A percentile compares a stretch with the other conserved stretches of the same genome.
phyloP scores from a whole-genome alignment of 2,113 vertebrate genomes.

The Reinhardtius hippoglossoides region DNA sequence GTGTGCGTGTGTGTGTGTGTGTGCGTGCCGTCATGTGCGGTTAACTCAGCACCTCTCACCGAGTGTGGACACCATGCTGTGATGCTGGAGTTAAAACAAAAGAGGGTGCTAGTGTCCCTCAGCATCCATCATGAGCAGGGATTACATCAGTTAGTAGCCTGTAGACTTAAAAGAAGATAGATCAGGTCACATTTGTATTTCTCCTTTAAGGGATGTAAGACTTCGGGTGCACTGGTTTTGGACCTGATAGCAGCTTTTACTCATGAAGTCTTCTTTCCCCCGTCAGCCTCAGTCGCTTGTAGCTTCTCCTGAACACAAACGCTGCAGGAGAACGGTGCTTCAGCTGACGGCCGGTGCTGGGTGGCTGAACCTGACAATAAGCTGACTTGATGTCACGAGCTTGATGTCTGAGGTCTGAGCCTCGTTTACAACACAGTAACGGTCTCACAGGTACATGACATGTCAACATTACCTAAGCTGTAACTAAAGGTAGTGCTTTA shows the following conservation, averaged over 20 bases:
- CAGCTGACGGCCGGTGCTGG: slow-evolving; percentile 8
- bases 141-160: slow-evolving; percentile 39
- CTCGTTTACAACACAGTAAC: slow-evolving; percentile 51
- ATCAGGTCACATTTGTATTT: slow-evolving; percentile 56
- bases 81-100: slow-evolving; percentile 65
- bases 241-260: slow-evolving; percentile 40
- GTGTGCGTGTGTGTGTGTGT: slow-evolving; percentile 63
- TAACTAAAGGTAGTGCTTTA: slow-evolving; percentile 44
- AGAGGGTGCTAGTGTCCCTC: slow-evolving; percentile 70
- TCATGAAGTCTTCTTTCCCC: neutral
- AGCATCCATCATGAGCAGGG: slow-evolving; percentile 61
- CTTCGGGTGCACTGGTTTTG: slow-evolving; percentile 62
- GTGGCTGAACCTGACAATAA: slow-evolving; percentile 31
- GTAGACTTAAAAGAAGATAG: slow-evolving; percentile 54
- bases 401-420: slow-evolving; percentile 51
- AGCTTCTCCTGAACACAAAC: slow-evolving; percentile 30
- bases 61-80: slow-evolving; percentile 51
- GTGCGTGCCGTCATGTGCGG: slow-evolving; percentile 70
- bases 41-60: slow-evolving; percentile 75
- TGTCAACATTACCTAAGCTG: slow-evolving; percentile 52
- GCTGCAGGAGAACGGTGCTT: slow-evolving; percentile 43
- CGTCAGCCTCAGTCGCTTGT: slow-evolving; percentile 16
- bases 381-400: slow-evolving; percentile 47
- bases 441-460: slow-evolving; percentile 55
- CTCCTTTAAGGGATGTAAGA: slow-evolving; percentile 55